phyloP scores from a whole-genome alignment of 1,140 invertebrate genomes.

The Wiebesia pumilae region DNA sequence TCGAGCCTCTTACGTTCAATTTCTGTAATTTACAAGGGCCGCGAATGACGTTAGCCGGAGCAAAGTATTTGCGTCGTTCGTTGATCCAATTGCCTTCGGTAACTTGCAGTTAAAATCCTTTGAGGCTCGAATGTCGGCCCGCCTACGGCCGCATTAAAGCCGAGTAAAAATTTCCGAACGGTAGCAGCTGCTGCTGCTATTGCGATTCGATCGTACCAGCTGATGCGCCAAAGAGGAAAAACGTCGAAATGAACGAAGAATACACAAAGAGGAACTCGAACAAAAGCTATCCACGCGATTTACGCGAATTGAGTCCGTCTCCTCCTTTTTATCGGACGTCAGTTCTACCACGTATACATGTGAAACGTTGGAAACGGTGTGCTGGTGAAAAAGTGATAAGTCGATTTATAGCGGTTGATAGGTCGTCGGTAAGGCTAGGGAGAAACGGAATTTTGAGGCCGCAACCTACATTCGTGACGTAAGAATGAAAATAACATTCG shows the following conservation, averaged over 20 bases:
- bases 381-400: background rate
- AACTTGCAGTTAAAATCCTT: constrained; percentile 33
- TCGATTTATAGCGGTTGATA: constrained; percentile 41
- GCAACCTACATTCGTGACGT: constrained; percentile 57
- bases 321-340: background rate
- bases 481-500: constrained; percentile 57
- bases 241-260: background rate
- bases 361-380: background rate
- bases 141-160: constrained; percentile 41
- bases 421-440: constrained; percentile 16
- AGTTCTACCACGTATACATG: background rate
- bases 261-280: constrained; percentile 36
- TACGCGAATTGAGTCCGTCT: background rate
- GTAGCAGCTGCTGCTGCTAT: constrained; percentile 10
- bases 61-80: background rate
- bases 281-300: constrained; percentile 12
- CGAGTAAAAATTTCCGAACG: constrained; percentile 23
- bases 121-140: background rate
- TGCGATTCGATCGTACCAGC: constrained; percentile 1
- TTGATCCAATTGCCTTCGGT: constrained; percentile 37
- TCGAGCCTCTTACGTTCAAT: too few relatives aligned
- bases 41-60: background rate
- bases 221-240: background rate
- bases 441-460: constrained; percentile 54
- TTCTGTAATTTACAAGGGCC: background rate